A percentile compares a stretch with the other conserved stretches of the same genome.
Evolutionary conservation across 2,113 vertebrate species (phyloP).

Genomic region (Toxotes jaculatrix): DNA sequence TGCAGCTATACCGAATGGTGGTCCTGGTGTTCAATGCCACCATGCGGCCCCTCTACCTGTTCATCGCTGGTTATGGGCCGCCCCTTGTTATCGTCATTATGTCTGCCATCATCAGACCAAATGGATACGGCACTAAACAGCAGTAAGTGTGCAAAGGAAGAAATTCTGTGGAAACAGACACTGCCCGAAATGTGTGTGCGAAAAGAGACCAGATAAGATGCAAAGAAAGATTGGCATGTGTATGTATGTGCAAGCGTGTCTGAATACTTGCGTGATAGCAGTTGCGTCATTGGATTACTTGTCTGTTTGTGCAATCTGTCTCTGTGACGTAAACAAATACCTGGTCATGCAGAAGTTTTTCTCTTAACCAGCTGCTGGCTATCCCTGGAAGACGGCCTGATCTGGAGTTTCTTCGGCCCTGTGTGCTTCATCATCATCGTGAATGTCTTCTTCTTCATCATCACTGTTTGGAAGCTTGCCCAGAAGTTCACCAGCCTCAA

Average conservation of each 20-base stretch:
- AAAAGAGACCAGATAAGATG: neutral
- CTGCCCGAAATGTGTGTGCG: neutral
- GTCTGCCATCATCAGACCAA: constrained; percentile 74
- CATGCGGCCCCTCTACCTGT: constrained; percentile 82
- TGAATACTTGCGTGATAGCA: neutral
- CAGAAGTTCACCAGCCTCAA: constrained; percentile 89
- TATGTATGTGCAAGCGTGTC: constrained; percentile 8
- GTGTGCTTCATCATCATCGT: constrained; percentile 84
- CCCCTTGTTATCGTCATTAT: constrained; percentile 84
- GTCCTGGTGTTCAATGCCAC: constrained; percentile 89
- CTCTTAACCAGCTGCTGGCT: constrained; percentile 88
- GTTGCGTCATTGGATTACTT: constrained; percentile 28
- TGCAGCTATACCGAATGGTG: constrained; percentile 92
- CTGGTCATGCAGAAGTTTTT: constrained; percentile 23
- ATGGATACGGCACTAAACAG: constrained; percentile 80
- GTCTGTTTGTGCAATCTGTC: neutral
- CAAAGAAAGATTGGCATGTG: neutral
- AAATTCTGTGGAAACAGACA: neutral
- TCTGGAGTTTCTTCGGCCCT: constrained; percentile 90
- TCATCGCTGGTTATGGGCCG: constrained; percentile 83
- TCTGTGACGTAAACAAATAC: neutral
- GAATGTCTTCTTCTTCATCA: constrained; percentile 86
- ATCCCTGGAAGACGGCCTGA: constrained; percentile 68
- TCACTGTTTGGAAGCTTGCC: constrained; percentile 88
- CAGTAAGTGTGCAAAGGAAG: constrained; percentile 81